Conservation (phyloP, 2,797 vertebrate species). For the Mormyrops attenuatus region DNA sequence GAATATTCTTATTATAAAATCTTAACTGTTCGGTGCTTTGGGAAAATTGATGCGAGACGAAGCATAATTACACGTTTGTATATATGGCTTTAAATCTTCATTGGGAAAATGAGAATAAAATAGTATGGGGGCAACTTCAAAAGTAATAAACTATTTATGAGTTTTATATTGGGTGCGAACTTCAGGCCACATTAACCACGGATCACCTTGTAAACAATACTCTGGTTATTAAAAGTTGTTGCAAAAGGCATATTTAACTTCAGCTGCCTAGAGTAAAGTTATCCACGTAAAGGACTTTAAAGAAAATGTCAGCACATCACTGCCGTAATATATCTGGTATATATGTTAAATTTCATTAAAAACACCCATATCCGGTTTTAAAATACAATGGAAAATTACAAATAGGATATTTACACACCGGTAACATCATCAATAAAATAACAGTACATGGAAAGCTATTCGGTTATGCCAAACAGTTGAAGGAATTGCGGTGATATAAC, state of each 20-base stretch:
- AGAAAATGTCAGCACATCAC: background rate
- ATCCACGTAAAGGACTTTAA: background rate
- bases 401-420: background rate
- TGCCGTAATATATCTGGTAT: background rate
- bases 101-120: slow-evolving; percentile 19
- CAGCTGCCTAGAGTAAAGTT: background rate
- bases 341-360: background rate
- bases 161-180: slow-evolving; percentile 26
- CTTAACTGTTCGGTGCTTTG: slow-evolving; percentile 46
- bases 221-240: slow-evolving; percentile 20
- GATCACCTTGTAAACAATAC: slow-evolving; percentile 25
- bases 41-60: slow-evolving; percentile 17
- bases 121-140: background rate
- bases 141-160: slow-evolving; percentile 15
- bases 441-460: background rate
- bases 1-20: slow-evolving; percentile 51
- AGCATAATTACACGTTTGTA: slow-evolving; percentile 6
- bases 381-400: background rate
- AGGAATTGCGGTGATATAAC: background rate
- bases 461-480: background rate
- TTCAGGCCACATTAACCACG: slow-evolving; percentile 27
- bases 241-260: slow-evolving; percentile 20
- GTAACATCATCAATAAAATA: background rate
- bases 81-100: slow-evolving; percentile 32
- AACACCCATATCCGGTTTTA: background rate